Evolutionary conservation across 2,888 invertebrate species (phyloP), one percentile per base, ranked within the genome.

Genomic region (Mythimna vitellina): DNA sequence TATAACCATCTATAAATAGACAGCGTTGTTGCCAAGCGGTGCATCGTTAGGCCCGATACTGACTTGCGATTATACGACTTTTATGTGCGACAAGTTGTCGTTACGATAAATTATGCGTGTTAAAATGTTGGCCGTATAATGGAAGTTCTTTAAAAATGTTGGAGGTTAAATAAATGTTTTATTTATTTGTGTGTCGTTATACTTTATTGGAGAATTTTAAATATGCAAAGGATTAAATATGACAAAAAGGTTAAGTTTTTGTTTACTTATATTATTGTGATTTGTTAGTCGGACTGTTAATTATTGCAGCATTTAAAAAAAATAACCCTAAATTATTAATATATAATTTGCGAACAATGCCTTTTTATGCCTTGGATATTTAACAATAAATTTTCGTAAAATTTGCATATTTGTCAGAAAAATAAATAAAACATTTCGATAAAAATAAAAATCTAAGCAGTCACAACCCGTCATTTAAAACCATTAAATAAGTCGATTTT

Each of bases 1-100:
- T 93, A 93, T 93, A 93, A 85, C 77, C 38, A 49, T 78, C 84
- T 91, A 91, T 89, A 91, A 90, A 92, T 92, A 93, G 86, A 74
- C 57, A 64, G 29, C 60, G 65, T 78, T 91, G 93, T 93, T 93
- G 89, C 93, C 85, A 93, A 82, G 90, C 76, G n/a, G 65, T 51
- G 72, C 65, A 60, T 70, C 60, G 65, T 67, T 77, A 68, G 58
- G 68, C 69, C 9, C 10, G 56, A 63, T 70, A 14, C 64, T 9
- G 29, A 81, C 78, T 74, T 76, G 75, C 78, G 78, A 84, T 73
- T 75, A 56, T 64, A 76, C 56, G 76, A 70, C 51, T 65, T 72
- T 58, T 70, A 74, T 66, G 57, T 69, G 66, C 62, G 76, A 73
- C 72, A 72, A 65, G 72, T 73, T 63, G 53, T 70, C 53, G 67